Conservation (phyloP, 2,888 invertebrate species). For the Cyaniris semiargus region DNA sequence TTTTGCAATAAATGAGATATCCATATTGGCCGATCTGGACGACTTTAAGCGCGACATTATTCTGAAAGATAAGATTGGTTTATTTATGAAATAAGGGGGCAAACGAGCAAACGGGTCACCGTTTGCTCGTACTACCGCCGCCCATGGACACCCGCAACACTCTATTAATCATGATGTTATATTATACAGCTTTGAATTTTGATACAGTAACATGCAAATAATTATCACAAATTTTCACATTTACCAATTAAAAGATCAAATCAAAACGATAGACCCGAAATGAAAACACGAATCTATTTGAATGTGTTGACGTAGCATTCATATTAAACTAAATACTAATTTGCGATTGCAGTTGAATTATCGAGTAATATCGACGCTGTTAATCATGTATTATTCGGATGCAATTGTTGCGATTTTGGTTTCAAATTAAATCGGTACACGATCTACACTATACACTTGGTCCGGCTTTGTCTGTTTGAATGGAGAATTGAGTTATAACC, state of each 20-base stretch:
- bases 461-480: background rate
- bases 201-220: background rate
- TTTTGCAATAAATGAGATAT: conserved; percentile 31
- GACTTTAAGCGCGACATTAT: conserved; percentile 20
- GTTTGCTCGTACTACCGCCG: no score
- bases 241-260: background rate
- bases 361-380: conserved; percentile 4
- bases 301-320: conserved; percentile 14
- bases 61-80: background rate
- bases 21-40: conserved; percentile 30
- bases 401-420: conserved; percentile 11
- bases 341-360: background rate
- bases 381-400: conserved; percentile 17
- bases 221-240: background rate
- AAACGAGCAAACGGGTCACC: no score
- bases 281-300: conserved; percentile 3
- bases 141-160: no score
- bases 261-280: background rate
- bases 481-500: background rate
- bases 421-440: conserved; percentile 2
- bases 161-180: no score
- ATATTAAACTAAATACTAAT: conserved; percentile 19
- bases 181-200: no score
- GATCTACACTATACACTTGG: background rate
- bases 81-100: no score